phyloP scores from a whole-genome alignment of 2,888 invertebrate genomes.

The Diadegma fenestrale region DNA sequence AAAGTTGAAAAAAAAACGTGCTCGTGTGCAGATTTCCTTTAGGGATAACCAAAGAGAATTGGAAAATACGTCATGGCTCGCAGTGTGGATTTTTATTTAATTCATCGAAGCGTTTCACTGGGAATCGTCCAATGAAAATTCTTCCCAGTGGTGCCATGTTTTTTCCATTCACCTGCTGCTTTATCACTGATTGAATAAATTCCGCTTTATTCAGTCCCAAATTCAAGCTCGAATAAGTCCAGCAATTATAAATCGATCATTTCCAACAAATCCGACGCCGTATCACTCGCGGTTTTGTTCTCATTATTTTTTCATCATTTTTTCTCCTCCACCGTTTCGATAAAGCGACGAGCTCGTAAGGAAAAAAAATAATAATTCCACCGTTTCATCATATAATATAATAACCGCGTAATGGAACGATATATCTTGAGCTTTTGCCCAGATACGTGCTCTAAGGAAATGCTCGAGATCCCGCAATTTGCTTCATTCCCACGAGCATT shows the following conservation, averaged over 20 bases:
- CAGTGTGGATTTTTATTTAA: constrained; percentile 10
- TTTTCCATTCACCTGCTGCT: not conserved
- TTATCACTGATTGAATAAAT: not conserved
- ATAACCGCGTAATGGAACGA: not conserved
- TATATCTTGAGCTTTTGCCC: constrained; percentile 6
- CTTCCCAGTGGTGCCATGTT: not conserved
- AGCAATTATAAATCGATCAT: not conserved
- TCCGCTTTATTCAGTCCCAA: not conserved
- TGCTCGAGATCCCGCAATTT: constrained; percentile 7
- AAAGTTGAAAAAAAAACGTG: not conserved
- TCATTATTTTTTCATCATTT: not conserved
- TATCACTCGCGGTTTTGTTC: not conserved
- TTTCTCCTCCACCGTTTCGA: not conserved
- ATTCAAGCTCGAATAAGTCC: not conserved
- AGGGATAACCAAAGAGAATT: not conserved
- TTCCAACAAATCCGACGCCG: not conserved
- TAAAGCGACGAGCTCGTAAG: not conserved
- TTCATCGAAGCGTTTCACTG: not conserved
- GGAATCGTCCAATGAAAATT: not conserved
- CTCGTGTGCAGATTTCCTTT: not conserved
- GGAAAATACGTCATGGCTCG: not conserved
- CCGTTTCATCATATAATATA: constrained; percentile 6
- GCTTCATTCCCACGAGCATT: constrained; percentile 24
- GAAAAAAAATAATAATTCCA: constrained; percentile 14
- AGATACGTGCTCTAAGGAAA: constrained; percentile 5